Percentiles rank a stretch among this genome's conserved stretches.
Evolutionary conservation across 1,140 invertebrate species (phyloP).

Genomic region (Aporrectodea caliginosa): DNA sequence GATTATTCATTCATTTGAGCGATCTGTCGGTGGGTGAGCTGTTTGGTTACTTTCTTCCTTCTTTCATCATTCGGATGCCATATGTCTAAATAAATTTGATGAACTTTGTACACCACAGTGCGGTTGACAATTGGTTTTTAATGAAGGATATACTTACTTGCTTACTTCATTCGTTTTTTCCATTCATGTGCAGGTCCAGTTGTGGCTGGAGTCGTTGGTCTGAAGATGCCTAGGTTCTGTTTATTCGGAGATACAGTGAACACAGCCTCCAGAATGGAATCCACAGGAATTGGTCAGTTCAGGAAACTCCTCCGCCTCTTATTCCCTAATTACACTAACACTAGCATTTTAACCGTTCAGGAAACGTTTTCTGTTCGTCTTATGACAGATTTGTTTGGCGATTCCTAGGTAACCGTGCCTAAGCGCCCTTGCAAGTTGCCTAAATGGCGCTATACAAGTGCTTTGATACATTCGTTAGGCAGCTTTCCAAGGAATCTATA

Average conservation of each 20-base stretch:
- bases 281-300: constrained; percentile 14
- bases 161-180: neutral
- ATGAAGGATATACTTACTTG: neutral
- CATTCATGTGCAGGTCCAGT: constrained; percentile 59
- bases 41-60: neutral
- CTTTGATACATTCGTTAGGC: no score
- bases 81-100: neutral
- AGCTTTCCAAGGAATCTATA: no score
- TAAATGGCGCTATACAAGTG: no score
- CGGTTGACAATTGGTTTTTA: neutral
- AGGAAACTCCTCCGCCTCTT: no score
- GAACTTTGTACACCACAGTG: neutral
- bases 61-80: neutral
- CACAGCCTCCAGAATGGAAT: constrained; percentile 26
- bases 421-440: no score
- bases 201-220: constrained; percentile 83
- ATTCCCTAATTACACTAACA: no score
- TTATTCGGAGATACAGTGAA: constrained; percentile 56
- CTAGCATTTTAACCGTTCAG: no score
- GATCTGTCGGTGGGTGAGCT: neutral
- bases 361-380: no score
- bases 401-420: no score
- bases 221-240: constrained; percentile 88
- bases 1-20: no score
- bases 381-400: no score